Conservation (phyloP, 2,797 vertebrate species). For the Diplodus sargus region DNA sequence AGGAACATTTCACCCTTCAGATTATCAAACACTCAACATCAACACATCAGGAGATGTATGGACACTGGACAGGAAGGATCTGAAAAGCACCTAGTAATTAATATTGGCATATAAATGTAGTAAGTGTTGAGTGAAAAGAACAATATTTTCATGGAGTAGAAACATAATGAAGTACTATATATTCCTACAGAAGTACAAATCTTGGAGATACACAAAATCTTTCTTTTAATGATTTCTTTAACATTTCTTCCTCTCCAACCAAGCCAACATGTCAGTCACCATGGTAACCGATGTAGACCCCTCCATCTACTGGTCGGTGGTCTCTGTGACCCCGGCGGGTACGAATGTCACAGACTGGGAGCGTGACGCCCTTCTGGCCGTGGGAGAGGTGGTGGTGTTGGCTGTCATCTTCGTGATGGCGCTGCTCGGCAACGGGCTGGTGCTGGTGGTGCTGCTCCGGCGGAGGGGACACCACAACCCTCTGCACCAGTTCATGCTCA, state of each 20-base stretch:
- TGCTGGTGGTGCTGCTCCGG: slow-evolving; percentile 85
- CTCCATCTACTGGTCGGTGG: slow-evolving; percentile 32
- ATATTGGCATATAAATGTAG: too few species aligned
- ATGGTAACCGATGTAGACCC: slow-evolving; percentile 68
- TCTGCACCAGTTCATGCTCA: slow-evolving; percentile 90
- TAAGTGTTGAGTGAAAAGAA: too few species aligned
- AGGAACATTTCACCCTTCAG: too few species aligned
- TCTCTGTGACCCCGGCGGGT: slow-evolving; percentile 45
- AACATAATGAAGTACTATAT: too few species aligned
- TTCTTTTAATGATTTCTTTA: too few species aligned
- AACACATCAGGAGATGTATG: too few species aligned
- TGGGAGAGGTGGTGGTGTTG: slow-evolving; percentile 86
- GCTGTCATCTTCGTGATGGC: slow-evolving; percentile 84
- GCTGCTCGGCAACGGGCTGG: slow-evolving; percentile 86
- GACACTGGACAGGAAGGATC: too few species aligned
- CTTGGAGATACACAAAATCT: too few species aligned
- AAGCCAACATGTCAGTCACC: slow-evolving; percentile 71
- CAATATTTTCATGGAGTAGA: too few species aligned
- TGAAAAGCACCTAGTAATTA: too few species aligned
- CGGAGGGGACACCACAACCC: slow-evolving; percentile 82
- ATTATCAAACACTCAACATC: too few species aligned
- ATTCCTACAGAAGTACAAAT: too few species aligned
- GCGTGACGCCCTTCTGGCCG: slow-evolving; percentile 80
- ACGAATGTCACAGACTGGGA: slow-evolving; percentile 57
- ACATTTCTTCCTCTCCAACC: background rate